A percentile compares a stretch with the other conserved stretches of the same genome.
Conservation (phyloP, 2,797 vertebrate species). For the Phoxinus dragarum region DNA sequence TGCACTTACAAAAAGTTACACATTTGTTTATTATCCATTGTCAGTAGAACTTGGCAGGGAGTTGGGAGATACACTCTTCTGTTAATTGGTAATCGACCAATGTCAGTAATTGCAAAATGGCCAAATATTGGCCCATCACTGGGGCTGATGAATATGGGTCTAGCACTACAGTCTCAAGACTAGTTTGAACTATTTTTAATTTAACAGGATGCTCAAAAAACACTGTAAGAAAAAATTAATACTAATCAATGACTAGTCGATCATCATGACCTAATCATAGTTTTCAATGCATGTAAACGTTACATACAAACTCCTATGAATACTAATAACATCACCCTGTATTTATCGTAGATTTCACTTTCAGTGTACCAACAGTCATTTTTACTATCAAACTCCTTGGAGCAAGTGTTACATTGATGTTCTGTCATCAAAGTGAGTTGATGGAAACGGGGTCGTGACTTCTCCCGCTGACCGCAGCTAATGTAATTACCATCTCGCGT, state of each 20-base stretch:
- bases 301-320: neutral
- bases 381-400: slow-evolving; percentile 41
- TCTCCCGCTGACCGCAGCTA: slow-evolving; percentile 70
- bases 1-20: no score
- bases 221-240: neutral
- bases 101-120: neutral
- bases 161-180: neutral
- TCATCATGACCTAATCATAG: neutral
- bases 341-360: neutral
- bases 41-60: neutral
- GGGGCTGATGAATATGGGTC: neutral
- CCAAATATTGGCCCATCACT: neutral
- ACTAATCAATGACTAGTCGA: neutral
- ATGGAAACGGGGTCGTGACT: slow-evolving; percentile 70
- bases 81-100: neutral
- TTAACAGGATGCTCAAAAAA: neutral
- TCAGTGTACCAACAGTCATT: neutral
- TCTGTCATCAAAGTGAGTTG: slow-evolving; percentile 62
- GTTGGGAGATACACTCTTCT: neutral
- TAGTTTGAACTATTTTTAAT: neutral
- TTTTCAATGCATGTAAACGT: neutral
- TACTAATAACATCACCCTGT: neutral
- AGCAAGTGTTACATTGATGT: slow-evolving; percentile 65
- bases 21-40: neutral
- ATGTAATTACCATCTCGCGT: slow-evolving; percentile 69